phyloP scores from a whole-genome alignment of 2,113 vertebrate genomes.

The Scatophagus argus region DNA sequence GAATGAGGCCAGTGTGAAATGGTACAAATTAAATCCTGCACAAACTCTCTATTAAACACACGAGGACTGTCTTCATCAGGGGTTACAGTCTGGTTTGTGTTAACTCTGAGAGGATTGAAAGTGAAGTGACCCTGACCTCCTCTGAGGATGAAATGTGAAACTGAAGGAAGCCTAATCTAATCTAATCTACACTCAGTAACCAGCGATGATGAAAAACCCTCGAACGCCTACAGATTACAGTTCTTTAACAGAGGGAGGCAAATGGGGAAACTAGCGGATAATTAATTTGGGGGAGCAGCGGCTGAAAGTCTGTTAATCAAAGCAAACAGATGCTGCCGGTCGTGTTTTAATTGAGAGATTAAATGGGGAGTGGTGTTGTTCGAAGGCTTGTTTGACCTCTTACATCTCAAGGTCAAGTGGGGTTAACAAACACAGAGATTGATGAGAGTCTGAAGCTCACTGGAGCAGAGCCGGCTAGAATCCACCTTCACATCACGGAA shows the following conservation, averaged over 20 bases:
- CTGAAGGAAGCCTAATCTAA: constrained; percentile 39
- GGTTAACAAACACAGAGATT: constrained; percentile 3
- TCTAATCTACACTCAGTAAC: constrained; percentile 39
- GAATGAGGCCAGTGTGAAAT: constrained; percentile 3
- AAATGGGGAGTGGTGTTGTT: constrained; percentile 21
- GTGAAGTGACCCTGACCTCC: constrained; percentile 35
- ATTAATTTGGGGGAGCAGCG: constrained; percentile 44
- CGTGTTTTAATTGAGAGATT: constrained; percentile 45
- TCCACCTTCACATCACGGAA: too few species aligned
- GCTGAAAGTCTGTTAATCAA: constrained; percentile 66
- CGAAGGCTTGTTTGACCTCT: background rate
- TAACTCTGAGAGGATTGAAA: constrained; percentile 30
- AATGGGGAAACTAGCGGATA: constrained; percentile 26
- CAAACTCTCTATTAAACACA: constrained; percentile 1
- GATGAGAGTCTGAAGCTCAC: background rate
- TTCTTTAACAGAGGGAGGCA: constrained; percentile 1
- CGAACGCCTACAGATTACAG: constrained; percentile 33
- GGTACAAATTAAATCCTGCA: background rate
- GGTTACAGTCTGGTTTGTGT: background rate
- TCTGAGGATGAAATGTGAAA: constrained; percentile 16
- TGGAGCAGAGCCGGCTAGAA: background rate
- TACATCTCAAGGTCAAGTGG: constrained; percentile 7
- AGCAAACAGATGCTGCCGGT: constrained; percentile 63
- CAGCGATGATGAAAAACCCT: constrained; percentile 48
- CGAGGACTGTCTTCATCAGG: background rate